Conservation (phyloP, 2,113 vertebrate genomes). For the Lasiurus borealis region DNA sequence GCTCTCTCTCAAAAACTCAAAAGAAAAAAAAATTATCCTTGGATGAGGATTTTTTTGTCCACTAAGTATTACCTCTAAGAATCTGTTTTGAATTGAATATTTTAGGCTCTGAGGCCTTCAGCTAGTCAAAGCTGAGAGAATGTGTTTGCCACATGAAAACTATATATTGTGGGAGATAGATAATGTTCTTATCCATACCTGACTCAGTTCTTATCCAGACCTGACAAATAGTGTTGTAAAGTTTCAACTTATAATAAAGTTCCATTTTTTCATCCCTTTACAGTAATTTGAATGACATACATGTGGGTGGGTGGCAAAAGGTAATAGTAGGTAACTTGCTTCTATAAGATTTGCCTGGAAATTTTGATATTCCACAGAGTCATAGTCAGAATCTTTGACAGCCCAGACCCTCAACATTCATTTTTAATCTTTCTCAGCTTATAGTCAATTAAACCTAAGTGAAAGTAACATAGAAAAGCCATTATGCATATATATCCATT, state of each 20-base stretch:
- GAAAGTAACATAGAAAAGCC: constrained; percentile 56
- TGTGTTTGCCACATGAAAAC: not conserved
- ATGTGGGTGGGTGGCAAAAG: not conserved
- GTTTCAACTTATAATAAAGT: not conserved
- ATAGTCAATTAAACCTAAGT: constrained; percentile 54
- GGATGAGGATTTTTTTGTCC: not conserved
- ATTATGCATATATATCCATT: constrained; percentile 60
- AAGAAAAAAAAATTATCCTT: no score
- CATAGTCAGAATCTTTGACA: not conserved
- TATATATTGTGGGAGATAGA: not conserved
- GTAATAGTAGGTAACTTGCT: not conserved
- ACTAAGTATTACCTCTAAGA: not conserved
- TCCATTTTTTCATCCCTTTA: not conserved
- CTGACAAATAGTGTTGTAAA: not conserved
- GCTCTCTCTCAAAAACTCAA: no score
- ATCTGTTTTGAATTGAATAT: not conserved
- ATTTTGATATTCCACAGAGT: not conserved
- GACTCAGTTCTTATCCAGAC: not conserved
- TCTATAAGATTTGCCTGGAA: not conserved
- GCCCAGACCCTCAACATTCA: not conserved
- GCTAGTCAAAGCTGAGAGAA: not conserved
- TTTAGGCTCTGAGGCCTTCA: not conserved
- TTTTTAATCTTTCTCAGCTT: constrained; percentile 56
- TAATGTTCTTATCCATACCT: not conserved
- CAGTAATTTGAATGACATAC: not conserved